Conservation (phyloP, 1,140 invertebrate genomes). For the Diachasmimorpha longicaudata region DNA sequence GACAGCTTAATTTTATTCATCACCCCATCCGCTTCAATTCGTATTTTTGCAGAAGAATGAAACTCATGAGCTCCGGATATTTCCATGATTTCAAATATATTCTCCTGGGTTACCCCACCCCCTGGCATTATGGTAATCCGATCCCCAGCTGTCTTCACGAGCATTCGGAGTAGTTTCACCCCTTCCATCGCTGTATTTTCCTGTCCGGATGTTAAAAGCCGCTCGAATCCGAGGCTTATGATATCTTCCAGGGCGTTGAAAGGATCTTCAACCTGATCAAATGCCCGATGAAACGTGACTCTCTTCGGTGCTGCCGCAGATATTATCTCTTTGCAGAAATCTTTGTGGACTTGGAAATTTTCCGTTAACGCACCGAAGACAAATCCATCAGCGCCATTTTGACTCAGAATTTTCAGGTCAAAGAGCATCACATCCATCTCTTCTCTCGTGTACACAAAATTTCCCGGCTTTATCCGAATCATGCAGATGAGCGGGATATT, state of each 20-base stretch:
- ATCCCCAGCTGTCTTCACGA: slow-evolving; percentile 67
- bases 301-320: slow-evolving; percentile 69
- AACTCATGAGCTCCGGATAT: slow-evolving; percentile 72
- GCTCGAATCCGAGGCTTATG: slow-evolving; percentile 76
- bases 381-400: slow-evolving; percentile 79
- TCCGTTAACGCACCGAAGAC: slow-evolving; percentile 83
- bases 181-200: slow-evolving; percentile 71
- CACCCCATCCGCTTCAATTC: slow-evolving; percentile 32
- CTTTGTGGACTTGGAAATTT: slow-evolving; percentile 71
- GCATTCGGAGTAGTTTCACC: slow-evolving; percentile 68
- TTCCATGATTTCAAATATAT: slow-evolving; percentile 72
- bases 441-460: slow-evolving; percentile 78
- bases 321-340: slow-evolving; percentile 70
- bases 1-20: slow-evolving; percentile 18
- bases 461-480: slow-evolving; percentile 80
- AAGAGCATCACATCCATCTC: slow-evolving; percentile 80
- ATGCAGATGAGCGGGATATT: slow-evolving; percentile 82
- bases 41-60: slow-evolving; percentile 74
- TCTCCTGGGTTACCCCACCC: slow-evolving; percentile 78
- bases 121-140: slow-evolving; percentile 82
- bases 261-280: slow-evolving; percentile 76
- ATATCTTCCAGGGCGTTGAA: slow-evolving; percentile 70
- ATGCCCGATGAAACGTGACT: slow-evolving; percentile 85
- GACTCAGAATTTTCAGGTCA: slow-evolving; percentile 71
- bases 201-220: slow-evolving; percentile 85